These are phyloP conservation scores for Tanytarsus gracilentus DNA, from an alignment of 2,888 invertebrate species.

Conservation along the genomic window DNA sequence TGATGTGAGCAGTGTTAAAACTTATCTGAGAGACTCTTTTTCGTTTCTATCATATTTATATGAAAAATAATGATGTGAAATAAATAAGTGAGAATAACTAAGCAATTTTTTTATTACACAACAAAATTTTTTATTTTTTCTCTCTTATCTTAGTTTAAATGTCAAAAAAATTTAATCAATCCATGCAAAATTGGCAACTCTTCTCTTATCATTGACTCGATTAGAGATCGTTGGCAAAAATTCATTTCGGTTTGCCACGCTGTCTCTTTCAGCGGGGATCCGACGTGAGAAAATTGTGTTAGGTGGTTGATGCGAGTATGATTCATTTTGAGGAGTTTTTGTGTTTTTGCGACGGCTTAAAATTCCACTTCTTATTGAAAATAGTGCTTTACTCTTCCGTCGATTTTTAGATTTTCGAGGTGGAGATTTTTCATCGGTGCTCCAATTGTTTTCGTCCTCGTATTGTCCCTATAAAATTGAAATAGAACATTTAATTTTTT, in stretches of 20 bases:
- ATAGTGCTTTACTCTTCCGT: conserved; percentile 12
- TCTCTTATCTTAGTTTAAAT: neutral
- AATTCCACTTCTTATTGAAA: neutral
- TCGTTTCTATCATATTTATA: too few relatives aligned
- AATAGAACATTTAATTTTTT: neutral
- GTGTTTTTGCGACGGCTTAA: neutral
- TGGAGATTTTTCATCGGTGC: neutral
- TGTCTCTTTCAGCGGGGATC: conserved; percentile 15
- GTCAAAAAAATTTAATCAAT: conserved; percentile 31
- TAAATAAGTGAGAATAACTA: too few relatives aligned
- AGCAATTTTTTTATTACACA: too few relatives aligned
- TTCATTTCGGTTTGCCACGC: neutral
- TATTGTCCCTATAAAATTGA: conserved; percentile 1
- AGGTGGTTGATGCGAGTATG: too few relatives aligned
- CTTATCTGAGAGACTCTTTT: too few relatives aligned
- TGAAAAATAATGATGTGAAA: too few relatives aligned
- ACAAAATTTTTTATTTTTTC: too few relatives aligned
- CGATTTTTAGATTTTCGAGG: neutral
- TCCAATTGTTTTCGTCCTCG: conserved; percentile 1
- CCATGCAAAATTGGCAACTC: conserved; percentile 31
- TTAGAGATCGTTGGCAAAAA: conserved; percentile 28
- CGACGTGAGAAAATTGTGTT: neutral
- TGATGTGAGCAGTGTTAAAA: too few relatives aligned
- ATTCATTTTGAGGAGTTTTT: neutral
- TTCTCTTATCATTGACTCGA: conserved; percentile 2